These are phyloP conservation scores for Fissipunctia ypsillon DNA, from an alignment of 2,888 invertebrate species.

Conservation along the genomic window DNA sequence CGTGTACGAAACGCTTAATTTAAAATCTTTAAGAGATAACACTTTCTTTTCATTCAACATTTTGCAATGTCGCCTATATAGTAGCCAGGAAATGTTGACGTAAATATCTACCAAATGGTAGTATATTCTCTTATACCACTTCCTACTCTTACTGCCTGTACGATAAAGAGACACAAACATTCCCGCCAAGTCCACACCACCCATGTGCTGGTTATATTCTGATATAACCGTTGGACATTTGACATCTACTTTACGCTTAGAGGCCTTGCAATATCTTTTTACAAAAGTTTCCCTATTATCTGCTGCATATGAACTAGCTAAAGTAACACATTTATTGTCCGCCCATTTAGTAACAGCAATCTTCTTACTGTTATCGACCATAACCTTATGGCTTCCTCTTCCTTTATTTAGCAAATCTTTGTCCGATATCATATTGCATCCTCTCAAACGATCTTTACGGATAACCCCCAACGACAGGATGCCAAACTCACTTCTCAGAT, in stretches of 20 bases:
- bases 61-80: too few relatives aligned
- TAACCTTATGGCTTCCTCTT: conserved; percentile 19
- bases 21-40: conserved; percentile 12
- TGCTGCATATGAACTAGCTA: conserved; percentile 25
- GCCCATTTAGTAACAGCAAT: conserved; percentile 27
- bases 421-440: conserved; percentile 14
- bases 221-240: conserved; percentile 17
- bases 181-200: background rate
- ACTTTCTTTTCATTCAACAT: conserved; percentile 16
- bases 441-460: conserved; percentile 26
- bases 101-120: too few relatives aligned
- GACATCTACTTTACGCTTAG: conserved; percentile 5
- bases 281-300: conserved; percentile 23
- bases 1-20: conserved; percentile 15
- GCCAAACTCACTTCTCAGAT: conserved; percentile 20
- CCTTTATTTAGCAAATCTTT: conserved; percentile 22
- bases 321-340: conserved; percentile 22
- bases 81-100: too few relatives aligned
- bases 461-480: conserved; percentile 28
- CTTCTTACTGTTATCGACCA: conserved; percentile 17
- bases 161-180: too few relatives aligned
- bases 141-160: too few relatives aligned
- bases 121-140: too few relatives aligned
- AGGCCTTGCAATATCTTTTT: conserved; percentile 19
- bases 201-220: conserved; percentile 18